phyloP scores from a whole-genome alignment of 1,140 invertebrate genomes.

The Camponotus pennsylvanicus region DNA sequence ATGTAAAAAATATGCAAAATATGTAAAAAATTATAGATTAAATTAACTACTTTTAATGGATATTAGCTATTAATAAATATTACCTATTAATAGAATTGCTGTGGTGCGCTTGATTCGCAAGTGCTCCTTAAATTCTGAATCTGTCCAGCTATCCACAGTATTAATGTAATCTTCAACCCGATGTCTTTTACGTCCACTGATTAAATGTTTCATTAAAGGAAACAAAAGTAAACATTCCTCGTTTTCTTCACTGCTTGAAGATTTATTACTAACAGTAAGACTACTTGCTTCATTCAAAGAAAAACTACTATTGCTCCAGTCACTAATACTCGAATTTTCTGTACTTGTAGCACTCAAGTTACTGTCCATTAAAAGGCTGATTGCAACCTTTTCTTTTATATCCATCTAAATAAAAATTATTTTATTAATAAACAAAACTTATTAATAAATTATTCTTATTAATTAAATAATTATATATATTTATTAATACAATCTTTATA shows the following conservation, averaged over 20 bases:
- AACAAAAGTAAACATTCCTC: neutral
- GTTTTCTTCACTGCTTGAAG: neutral
- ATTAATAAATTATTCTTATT: too few species aligned
- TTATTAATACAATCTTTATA: too few species aligned
- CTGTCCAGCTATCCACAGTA: neutral
- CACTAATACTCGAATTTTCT: too few species aligned
- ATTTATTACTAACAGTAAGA: neutral
- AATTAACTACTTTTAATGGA: neutral
- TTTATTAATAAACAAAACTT: too few species aligned
- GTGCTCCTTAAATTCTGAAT: conserved; percentile 3
- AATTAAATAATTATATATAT: too few species aligned
- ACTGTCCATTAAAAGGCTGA: too few species aligned
- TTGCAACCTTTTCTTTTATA: too few species aligned
- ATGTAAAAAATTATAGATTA: neutral
- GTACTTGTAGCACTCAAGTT: too few species aligned
- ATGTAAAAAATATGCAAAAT: neutral
- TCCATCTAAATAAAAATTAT: too few species aligned
- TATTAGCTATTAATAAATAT: neutral
- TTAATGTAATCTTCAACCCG: neutral
- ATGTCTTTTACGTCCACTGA: neutral
- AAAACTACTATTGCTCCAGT: too few species aligned
- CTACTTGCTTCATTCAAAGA: too few species aligned
- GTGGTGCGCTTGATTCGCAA: neutral
- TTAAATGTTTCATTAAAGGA: neutral
- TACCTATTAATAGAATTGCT: conserved; percentile 18